Base-by-base conservation (phyloP, 2,888 invertebrate species). In the Auanema freiburgensis region DNA sequence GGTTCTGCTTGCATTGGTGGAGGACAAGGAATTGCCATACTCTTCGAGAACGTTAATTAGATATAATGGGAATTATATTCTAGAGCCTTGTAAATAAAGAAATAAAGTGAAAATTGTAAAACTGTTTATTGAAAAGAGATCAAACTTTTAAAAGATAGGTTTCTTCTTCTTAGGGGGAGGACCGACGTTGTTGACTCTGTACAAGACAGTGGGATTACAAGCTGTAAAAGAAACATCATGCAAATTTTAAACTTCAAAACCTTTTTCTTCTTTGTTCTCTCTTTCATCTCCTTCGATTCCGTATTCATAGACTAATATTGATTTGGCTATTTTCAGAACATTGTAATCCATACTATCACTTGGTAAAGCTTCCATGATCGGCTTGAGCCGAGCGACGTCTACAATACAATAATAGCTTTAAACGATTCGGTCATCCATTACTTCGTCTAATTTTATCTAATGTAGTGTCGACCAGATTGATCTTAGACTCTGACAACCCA, bases 1-100 rank as follows among this genome's bases (percentile, higher is more conserved):
- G 97, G 96, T 11, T 91, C 95, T 0, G 97, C 97, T 0, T 98
- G 97, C 85, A 97, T 98, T 86, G 97, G 97, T 33, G 97, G 97
- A 51, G 97, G 97, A 2, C 96, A 97, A 86, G 97, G 97, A 65
- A 97, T 98, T 82, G 94, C 97, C 1, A 80, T 98, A 14, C 87
- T 98, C 84, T 84, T 97, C 51, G 96, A 98, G 80, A 84, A 65
- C 16, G 60, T 68, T 42, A 56, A 56, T 24, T 56, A 56, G n/a
- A 18, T 24, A 52, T n/a, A 2, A 5, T 52, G 52, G 8, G 8
- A 33, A 8, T 8, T 33, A 3, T 5, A 33, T 33, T 8, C 8
- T 33, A 33, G 33, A 33, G 8, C 8, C 33, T 3, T 33, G 33
- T 33, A 33, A 33, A 33, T 33, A 33, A 5, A 33, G 3, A 33